Evolutionary conservation across 2,888 invertebrate genomes (phyloP), one percentile per base, ranked within the genome.

Genomic region (Blera fallax): DNA sequence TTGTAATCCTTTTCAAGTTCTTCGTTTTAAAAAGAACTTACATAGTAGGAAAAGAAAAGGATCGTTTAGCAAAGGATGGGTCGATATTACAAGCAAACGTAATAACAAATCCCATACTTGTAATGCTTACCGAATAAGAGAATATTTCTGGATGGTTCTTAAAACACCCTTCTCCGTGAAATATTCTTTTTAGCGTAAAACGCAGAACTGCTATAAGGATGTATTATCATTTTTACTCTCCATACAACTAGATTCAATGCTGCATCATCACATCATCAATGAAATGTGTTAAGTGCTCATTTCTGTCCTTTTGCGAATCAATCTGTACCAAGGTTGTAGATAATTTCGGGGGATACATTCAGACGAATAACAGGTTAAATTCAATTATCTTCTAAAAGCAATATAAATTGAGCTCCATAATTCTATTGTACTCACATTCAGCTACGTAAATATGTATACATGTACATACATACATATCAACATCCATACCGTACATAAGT

Each of bases 31-130:
- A 72, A 78, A 52, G 43, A 14, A 54, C n/a, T n/a, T n/a, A n/a
- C n/a, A n/a, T n/a, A n/a, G n/a, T n/a, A 29, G 1, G 21, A 14
- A 16, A 60, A 40, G 34, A 24, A 60, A 37, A 34, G 58, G 27
- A 69, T 74, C 67, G 16, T 72, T 60, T 52, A 50, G 50, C 29
- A 34, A 65, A 56, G 69, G 58, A 43, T 77, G 65, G 79, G 79
- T 74, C 79, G 50, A 56, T 69, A 27, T 64, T 29, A 84, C 74
- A 84, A 80, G 69, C 27, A 70, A 76, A 21, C 58, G n/a, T 80
- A 76, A 84, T 80, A 74, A 27, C 64, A 84, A 62, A 84, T 82
- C 72, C 43, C 56, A 52, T 21, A 54, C 48, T 48, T 60, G 24
- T 34, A 27, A 43, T 11, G 16, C 34, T n/a, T 52, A 52, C 6